Evolutionary conservation across 2,888 invertebrate species (phyloP), one percentile per base, ranked within the genome.

Genomic region (Macrophya alboannulata): DNA sequence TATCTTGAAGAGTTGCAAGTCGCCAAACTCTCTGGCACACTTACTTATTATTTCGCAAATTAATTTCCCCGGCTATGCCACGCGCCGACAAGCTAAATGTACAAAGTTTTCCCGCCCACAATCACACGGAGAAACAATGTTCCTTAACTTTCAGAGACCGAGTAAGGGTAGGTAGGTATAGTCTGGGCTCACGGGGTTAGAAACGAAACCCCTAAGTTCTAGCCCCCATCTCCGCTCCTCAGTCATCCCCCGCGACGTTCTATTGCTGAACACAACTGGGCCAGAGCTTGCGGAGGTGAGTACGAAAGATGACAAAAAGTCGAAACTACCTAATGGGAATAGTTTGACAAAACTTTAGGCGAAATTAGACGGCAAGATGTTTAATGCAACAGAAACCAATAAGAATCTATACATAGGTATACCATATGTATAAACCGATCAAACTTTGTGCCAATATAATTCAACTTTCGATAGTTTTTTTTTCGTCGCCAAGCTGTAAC

Each of bases 311-410:
- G 85, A 83, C 65, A 74, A 86, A 86, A 76, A 86, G 74, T 76
- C 86, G 88, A 88, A 90, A 90, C 91, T 89, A 90, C 88, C 89
- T 91, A 91, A 91, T 91, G 90, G 90, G 90, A 91, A 91, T 91
- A 91, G 90, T 91, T 91, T 86, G 83, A 86, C 71, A 85, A 85
- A 89, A 90, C 88, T 90, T 90, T 85, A 85, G 87, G 86, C 88
- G 88, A 89, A 90, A 90, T 90, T 90, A 90, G 88, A 89, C 88
- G 88, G 82, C 85, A 85, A 45, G 68, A 87, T 87, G 87, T 87
- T 88, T 87, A 89, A 89, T 87, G 88, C 87, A 87, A 88, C 87
- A 85, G 86, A 87, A 87, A 87, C 87, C 86, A 81, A 62, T 59
- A 62, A 81, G 62, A 62, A 81, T 76, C 25, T 37, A 72, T 40